phyloP scores from a whole-genome alignment of 2,113 vertebrate genomes.

The Microcebus griseorufus region DNA sequence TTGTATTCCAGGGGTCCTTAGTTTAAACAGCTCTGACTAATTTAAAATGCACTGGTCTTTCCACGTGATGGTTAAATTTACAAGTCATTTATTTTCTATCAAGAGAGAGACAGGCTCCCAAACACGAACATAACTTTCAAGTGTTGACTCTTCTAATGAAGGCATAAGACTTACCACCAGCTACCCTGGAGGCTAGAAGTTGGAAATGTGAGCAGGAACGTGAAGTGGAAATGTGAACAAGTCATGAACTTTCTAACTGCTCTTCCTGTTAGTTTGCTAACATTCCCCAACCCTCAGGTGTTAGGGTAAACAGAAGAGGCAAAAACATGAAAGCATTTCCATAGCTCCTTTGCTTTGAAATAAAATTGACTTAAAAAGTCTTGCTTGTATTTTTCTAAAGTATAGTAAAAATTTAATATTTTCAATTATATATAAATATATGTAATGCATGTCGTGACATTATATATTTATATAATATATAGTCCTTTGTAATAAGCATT shows the following conservation, averaged over 20 bases:
- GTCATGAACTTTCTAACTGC: neutral
- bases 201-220: too few species aligned
- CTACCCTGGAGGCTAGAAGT: neutral
- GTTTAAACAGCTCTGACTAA: neutral
- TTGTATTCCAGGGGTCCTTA: neutral
- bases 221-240: too few species aligned
- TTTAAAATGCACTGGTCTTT: rapidly evolving
- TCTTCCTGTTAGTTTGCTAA: rapidly evolving
- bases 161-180: neutral
- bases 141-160: neutral
- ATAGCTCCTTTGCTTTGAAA: neutral
- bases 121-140: neutral
- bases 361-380: neutral
- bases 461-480: neutral
- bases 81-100: neutral
- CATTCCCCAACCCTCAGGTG: rapidly evolving
- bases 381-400: neutral
- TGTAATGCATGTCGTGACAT: neutral
- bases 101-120: neutral
- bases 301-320: neutral
- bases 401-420: neutral
- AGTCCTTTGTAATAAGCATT: neutral
- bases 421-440: neutral
- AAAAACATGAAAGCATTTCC: neutral
- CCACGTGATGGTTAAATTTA: neutral